phyloP scores from a whole-genome alignment of 2,797 vertebrate species.

The Botia kubotai region DNA sequence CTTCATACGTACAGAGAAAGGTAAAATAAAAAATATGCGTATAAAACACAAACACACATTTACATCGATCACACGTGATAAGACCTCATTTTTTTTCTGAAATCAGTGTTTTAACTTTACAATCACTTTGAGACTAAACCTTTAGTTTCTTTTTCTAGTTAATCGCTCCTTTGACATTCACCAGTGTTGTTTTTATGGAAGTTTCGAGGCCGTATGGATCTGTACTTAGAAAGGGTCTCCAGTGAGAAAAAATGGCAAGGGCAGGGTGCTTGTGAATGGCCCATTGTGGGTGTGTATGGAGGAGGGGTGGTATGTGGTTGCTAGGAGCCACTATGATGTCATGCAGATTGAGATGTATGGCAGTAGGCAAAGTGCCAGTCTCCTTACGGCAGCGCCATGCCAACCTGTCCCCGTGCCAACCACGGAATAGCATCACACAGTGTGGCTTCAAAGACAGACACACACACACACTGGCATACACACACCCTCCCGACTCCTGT shows the following conservation, averaged over 20 bases:
- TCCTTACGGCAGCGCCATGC: slow-evolving; percentile 47
- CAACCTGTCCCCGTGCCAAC: slow-evolving; percentile 57
- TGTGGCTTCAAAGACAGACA: slow-evolving; percentile 38
- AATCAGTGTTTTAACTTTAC: neutral
- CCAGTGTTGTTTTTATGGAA: neutral
- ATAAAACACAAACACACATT: neutral
- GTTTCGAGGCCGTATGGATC: slow-evolving; percentile 7
- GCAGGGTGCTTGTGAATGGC: slow-evolving; percentile 36
- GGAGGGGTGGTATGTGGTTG: slow-evolving; percentile 54
- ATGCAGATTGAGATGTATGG: slow-evolving; percentile 65
- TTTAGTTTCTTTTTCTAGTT: slow-evolving; percentile 3
- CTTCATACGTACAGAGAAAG: slow-evolving; percentile 12
- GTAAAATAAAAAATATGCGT: slow-evolving; percentile 19
- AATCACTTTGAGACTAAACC: neutral
- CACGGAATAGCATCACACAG: slow-evolving; percentile 45
- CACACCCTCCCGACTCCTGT: slow-evolving; percentile 27
- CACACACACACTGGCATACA: slow-evolving; percentile 31
- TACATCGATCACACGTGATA: neutral
- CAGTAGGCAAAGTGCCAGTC: slow-evolving; percentile 61
- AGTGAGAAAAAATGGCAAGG: slow-evolving; percentile 18
- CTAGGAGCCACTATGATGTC: slow-evolving; percentile 62
- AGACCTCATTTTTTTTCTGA: neutral
- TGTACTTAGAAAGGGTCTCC: slow-evolving; percentile 16
- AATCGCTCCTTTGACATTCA: neutral
- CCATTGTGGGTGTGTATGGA: slow-evolving; percentile 52